Conservation (phyloP, 2,888 invertebrate species). For the Tenodera sinensis region DNA sequence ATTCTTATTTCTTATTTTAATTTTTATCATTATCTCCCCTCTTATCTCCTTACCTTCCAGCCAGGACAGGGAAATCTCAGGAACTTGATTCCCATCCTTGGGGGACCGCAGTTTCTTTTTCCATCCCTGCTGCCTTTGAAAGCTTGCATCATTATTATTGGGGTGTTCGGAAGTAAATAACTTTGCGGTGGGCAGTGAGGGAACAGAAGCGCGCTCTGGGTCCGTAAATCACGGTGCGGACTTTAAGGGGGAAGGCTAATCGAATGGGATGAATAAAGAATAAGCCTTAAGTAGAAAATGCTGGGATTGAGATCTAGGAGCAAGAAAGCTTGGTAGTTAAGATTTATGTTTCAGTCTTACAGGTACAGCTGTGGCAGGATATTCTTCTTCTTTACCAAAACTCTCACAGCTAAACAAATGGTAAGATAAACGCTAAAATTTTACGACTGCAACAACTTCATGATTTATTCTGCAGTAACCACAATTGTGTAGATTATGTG, state of each 20-base stretch:
- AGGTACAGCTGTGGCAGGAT: neutral
- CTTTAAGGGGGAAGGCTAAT: neutral
- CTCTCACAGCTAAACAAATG: neutral
- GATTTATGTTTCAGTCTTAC: neutral
- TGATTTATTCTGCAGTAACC: no score
- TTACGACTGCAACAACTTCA: no score
- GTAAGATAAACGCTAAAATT: no score
- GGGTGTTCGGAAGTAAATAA: neutral
- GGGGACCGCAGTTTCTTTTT: neutral
- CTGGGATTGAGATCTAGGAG: neutral
- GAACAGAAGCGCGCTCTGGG: neutral
- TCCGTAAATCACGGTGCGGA: neutral
- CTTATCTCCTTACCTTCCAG: neutral
- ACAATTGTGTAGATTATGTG: no score
- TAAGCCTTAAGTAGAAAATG: conserved; percentile 16
- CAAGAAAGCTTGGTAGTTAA: neutral
- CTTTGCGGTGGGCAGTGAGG: neutral
- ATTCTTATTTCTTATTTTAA: neutral
- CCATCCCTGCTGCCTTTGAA: neutral
- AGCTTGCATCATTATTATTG: conserved; percentile 2
- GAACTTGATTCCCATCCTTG: neutral
- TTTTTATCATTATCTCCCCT: neutral
- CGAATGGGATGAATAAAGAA: conserved; percentile 17
- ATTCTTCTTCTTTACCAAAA: neutral
- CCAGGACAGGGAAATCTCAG: neutral